Evolutionary conservation across 2,113 vertebrate genomes (phyloP).

Genomic region (Planiliza haematocheilus): DNA sequence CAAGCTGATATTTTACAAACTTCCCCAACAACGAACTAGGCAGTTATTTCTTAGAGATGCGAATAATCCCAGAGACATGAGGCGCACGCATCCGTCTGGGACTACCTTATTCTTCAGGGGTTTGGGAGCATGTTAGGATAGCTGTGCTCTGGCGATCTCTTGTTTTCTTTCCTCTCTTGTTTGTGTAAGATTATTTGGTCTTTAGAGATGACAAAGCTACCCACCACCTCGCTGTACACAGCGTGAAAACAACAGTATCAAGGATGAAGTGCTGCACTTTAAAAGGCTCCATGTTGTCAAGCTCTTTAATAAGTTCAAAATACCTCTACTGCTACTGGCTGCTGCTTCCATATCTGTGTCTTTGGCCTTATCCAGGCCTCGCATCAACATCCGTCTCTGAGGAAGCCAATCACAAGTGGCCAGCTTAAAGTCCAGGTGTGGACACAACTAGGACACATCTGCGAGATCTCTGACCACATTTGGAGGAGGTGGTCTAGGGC

Average conservation of each 20-base stretch:
- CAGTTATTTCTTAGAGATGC: conserved; percentile 31
- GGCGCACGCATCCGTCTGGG: conserved; percentile 19
- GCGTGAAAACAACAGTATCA: not conserved
- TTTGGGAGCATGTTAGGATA: conserved; percentile 2
- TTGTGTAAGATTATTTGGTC: conserved; percentile 1
- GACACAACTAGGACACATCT: no score
- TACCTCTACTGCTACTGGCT: no score
- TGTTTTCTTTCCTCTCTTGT: conserved; percentile 22
- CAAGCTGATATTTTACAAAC: conserved; percentile 25
- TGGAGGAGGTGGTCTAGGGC: no score
- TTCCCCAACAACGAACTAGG: conserved; percentile 17
- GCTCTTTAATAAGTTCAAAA: no score
- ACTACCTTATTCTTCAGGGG: conserved; percentile 22
- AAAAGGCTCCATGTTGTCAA: not conserved
- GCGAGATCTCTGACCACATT: no score
- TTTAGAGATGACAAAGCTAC: conserved; percentile 23
- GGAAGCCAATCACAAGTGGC: no score
- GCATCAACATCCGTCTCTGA: no score
- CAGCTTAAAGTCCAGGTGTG: no score
- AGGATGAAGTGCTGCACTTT: not conserved
- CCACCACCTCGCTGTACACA: not conserved
- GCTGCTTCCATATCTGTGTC: no score
- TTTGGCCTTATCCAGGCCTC: no score
- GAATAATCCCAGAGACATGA: conserved; percentile 32
- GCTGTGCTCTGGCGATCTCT: conserved; percentile 23